phyloP scores from a whole-genome alignment of 2,113 vertebrate species.

The Labeo catla region DNA sequence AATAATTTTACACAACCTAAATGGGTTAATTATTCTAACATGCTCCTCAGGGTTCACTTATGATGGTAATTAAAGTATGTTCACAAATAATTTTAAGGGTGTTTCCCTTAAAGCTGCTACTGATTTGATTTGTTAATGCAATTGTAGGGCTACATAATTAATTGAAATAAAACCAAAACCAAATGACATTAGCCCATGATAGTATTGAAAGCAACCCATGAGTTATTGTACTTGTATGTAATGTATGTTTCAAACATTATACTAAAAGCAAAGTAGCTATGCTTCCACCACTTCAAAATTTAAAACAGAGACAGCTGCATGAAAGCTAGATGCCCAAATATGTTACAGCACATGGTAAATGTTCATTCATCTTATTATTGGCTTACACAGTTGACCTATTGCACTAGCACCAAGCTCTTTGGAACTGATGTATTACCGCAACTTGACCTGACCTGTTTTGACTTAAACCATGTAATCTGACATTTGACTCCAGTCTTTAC shows the following conservation, averaged over 20 bases:
- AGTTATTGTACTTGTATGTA: not conserved
- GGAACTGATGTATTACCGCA: not conserved
- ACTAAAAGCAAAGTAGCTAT: not conserved
- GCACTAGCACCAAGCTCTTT: not conserved
- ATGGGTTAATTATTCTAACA: too few species aligned
- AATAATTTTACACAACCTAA: too few species aligned
- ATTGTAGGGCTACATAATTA: too few species aligned
- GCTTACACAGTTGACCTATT: not conserved
- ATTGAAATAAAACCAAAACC: too few species aligned
- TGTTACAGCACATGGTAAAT: not conserved
- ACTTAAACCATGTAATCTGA: not conserved
- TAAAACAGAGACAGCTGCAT: not conserved
- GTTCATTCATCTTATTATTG: not conserved
- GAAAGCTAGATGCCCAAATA: not conserved
- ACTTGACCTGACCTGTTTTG: constrained; percentile 5
- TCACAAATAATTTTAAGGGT: too few species aligned
- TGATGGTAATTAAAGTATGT: too few species aligned
- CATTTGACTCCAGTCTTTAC: not conserved
- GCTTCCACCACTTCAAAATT: not conserved
- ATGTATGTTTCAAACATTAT: not conserved
- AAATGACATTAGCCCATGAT: not conserved
- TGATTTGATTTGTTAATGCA: too few species aligned
- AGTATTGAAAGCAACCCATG: not conserved
- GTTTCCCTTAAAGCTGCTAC: too few species aligned
- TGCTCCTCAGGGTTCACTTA: too few species aligned